A percentile compares a stretch with the other conserved stretches of the same genome.
These are phyloP conservation scores for Hydropsyche tenuis DNA, from an alignment of 1,140 invertebrate genomes.

Conservation along the genomic window DNA sequence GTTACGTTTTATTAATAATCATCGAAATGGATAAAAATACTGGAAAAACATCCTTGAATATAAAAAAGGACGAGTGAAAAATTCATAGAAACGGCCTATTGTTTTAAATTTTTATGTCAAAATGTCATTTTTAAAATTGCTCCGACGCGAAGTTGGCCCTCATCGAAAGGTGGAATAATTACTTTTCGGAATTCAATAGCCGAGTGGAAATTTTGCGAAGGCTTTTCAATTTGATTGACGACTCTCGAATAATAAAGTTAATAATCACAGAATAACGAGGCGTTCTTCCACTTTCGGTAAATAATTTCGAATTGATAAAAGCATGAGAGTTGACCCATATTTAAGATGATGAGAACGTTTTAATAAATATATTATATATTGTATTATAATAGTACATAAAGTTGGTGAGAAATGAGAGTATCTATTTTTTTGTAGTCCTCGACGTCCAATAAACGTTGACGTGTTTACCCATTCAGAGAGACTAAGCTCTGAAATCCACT, in stretches of 20 bases:
- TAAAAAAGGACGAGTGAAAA: too few relatives aligned
- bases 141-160: not conserved
- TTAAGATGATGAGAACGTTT: too few relatives aligned
- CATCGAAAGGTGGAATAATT: slow-evolving; percentile 22
- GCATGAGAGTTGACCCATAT: too few relatives aligned
- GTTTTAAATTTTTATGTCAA: slow-evolving; percentile 9
- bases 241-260: slow-evolving; percentile 17
- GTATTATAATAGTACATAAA: too few relatives aligned
- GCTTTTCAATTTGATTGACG: slow-evolving; percentile 28
- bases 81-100: not conserved
- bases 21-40: not conserved
- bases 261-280: slow-evolving; percentile 6
- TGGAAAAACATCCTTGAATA: not conserved
- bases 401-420: too few relatives aligned
- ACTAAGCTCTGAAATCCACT: slow-evolving; percentile 29
- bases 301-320: too few relatives aligned
- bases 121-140: slow-evolving; percentile 8
- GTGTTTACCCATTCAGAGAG: slow-evolving; percentile 28
- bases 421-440: not conserved
- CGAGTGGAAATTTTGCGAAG: slow-evolving; percentile 23
- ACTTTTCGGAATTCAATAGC: slow-evolving; percentile 24
- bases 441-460: slow-evolving; percentile 17
- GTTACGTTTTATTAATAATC: not conserved
- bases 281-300: too few relatives aligned
- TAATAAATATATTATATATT: too few relatives aligned